Conservation (phyloP, 2,888 invertebrate genomes). For the Cephus spinipes region DNA sequence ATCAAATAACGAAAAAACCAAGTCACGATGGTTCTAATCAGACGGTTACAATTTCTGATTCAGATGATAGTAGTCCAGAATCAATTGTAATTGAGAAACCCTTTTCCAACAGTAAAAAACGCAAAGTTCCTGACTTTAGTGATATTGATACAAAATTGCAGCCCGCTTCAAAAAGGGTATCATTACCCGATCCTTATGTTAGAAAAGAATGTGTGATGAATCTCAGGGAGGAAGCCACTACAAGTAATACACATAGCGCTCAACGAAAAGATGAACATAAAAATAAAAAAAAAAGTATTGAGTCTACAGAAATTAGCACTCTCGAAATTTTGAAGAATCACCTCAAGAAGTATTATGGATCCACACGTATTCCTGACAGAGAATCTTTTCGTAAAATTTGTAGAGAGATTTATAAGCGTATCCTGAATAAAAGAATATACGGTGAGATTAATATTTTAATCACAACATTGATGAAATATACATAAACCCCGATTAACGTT, state of each 20-base stretch:
- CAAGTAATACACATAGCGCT: background rate
- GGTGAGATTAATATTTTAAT: slow-evolving; percentile 36
- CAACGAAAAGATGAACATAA: slow-evolving; percentile 4
- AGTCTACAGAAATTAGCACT: slow-evolving; percentile 30
- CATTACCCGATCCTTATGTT: background rate
- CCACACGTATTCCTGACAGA: slow-evolving; percentile 51
- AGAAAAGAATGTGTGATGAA: background rate
- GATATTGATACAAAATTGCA: background rate
- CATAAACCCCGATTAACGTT: background rate
- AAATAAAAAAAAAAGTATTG: background rate
- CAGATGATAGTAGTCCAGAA: background rate
- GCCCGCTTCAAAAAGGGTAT: background rate
- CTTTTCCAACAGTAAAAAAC: background rate
- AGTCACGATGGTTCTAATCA: background rate
- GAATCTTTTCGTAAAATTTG: slow-evolving; percentile 50
- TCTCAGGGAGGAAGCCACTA: background rate
- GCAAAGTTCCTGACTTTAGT: background rate
- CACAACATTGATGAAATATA: slow-evolving; percentile 6
- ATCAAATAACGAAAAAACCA: background rate
- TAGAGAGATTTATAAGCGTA: slow-evolving; percentile 47
- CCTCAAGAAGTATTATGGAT: slow-evolving; percentile 52
- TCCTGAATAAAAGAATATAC: slow-evolving; percentile 44
- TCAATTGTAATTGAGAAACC: background rate
- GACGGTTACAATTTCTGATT: background rate
- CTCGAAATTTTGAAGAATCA: slow-evolving; percentile 50